A percentile compares a stretch with the other conserved stretches of the same genome.
Conservation (phyloP, 2,888 invertebrate species). For the Pristionchus japonicus region DNA sequence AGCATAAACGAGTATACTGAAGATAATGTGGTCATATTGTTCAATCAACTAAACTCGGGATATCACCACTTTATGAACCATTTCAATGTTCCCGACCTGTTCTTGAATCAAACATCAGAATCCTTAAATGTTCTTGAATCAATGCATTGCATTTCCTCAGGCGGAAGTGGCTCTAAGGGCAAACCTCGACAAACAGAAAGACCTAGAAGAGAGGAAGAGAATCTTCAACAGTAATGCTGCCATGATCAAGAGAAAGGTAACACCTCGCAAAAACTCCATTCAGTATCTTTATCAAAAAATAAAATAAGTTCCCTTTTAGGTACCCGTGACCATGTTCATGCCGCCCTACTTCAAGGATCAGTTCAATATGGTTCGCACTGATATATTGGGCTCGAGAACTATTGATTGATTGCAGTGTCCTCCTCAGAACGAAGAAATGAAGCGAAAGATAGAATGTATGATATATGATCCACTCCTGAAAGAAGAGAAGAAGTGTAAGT, state of each 20-base stretch:
- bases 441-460: constrained; percentile 51
- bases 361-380: constrained; percentile 61
- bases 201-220: constrained; percentile 44
- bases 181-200: constrained; percentile 55
- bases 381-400: neutral
- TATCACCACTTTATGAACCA: too few species aligned
- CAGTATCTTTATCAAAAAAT: too few species aligned
- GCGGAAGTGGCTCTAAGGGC: constrained; percentile 55
- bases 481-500: constrained; percentile 58
- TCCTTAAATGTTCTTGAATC: neutral
- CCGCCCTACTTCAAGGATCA: constrained; percentile 71
- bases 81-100: too few species aligned
- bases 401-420: constrained; percentile 58
- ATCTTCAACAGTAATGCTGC: constrained; percentile 47
- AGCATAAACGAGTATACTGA: too few species aligned
- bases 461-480: constrained; percentile 61
- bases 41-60: too few species aligned
- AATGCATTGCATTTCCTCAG: neutral
- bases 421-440: constrained; percentile 61
- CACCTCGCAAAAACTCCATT: too few species aligned
- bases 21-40: too few species aligned
- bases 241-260: constrained; percentile 52
- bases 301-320: too few species aligned
- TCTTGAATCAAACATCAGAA: too few species aligned
- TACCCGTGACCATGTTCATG: constrained; percentile 56